These are phyloP conservation scores for Branchipolynoe longqiensis DNA, from an alignment of 2,888 invertebrate species.

Conservation along the genomic window DNA sequence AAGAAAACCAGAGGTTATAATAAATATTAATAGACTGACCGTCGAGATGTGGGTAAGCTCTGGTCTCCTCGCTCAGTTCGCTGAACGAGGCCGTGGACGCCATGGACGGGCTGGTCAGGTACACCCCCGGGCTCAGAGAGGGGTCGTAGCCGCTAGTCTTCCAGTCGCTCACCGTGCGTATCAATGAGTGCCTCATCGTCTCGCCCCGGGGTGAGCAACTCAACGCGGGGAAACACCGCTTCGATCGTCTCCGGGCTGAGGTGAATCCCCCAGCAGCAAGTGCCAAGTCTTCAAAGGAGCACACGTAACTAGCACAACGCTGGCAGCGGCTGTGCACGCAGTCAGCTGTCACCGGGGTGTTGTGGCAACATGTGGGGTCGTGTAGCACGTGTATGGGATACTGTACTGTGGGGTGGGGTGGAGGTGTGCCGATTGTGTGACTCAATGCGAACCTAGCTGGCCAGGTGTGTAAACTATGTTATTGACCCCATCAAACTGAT, in stretches of 20 bases:
- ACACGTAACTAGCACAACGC: neutral
- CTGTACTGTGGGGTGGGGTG: neutral
- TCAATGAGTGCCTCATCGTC: constrained; percentile 29
- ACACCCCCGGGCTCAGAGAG: too few relatives aligned
- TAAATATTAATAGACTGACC: neutral
- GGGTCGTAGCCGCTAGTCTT: neutral
- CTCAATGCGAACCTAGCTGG: neutral
- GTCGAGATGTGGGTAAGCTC: neutral
- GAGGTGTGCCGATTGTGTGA: neutral
- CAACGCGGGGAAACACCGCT: neutral
- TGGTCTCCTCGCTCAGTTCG: neutral
- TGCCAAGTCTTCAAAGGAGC: neutral
- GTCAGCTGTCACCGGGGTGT: neutral
- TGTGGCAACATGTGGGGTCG: neutral
- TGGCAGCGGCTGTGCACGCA: neutral
- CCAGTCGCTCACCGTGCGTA: neutral
- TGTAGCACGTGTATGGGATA: neutral
- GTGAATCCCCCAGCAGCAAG: neutral
- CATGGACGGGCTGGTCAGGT: constrained; percentile 8
- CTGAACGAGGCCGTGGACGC: constrained; percentile 11
- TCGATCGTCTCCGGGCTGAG: neutral
- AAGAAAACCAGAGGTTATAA: neutral
- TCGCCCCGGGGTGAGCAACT: neutral
- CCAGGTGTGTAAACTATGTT: constrained; percentile 20
- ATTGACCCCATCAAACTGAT: too few relatives aligned